Evolutionary conservation across 2,113 vertebrate species (phyloP), one percentile per base, ranked within the genome.

Genomic region (Chaetops frenatus): DNA sequence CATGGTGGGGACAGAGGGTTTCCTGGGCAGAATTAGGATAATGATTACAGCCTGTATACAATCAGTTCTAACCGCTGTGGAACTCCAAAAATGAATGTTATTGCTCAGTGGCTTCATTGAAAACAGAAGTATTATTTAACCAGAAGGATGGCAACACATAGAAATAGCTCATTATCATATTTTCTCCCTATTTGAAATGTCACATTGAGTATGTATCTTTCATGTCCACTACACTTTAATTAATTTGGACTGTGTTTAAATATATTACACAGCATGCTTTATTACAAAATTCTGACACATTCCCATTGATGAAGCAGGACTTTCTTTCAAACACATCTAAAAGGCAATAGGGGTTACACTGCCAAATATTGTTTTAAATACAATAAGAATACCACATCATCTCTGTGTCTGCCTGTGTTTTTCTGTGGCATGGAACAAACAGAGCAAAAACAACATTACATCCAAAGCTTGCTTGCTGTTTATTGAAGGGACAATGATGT

Each of bases 1-100:
- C 81, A 79, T 73, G 85, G 94, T 93, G 83, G 95, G 76, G 76
- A 96, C 91, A 95, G 93, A 97, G 71, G 62, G 90, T 97, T 98
- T 95, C 89, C 95, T 95, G 86, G 80, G 90, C 76, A 97, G 92
- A 95, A 96, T 97, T 96, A 96, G 80, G 95, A 95, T 97, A 96
- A 97, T 96, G 86, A 97, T 94, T 94, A 79, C 94, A 96, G 93
- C 79, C 94, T 96, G 81, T 69, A 88, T 92, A 96, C 94, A 98
- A 97, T 73, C 94, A 89, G 80, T 70, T 92, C 95, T 86, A 96
- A 94, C 94, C 91, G 51, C 93, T 90, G 62, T 90, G 88, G 95
- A 97, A 96, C 94, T 97, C 91, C 91, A 97, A 89, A 96, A 73
- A 93, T 85, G 81, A 91, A 92, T 84, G 82, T 94, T 94, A 95